A percentile compares a stretch with the other conserved stretches of the same genome.
These are phyloP conservation scores for Todiramphus saurophagus DNA, from an alignment of 2,113 vertebrate species.

Conservation along the genomic window DNA sequence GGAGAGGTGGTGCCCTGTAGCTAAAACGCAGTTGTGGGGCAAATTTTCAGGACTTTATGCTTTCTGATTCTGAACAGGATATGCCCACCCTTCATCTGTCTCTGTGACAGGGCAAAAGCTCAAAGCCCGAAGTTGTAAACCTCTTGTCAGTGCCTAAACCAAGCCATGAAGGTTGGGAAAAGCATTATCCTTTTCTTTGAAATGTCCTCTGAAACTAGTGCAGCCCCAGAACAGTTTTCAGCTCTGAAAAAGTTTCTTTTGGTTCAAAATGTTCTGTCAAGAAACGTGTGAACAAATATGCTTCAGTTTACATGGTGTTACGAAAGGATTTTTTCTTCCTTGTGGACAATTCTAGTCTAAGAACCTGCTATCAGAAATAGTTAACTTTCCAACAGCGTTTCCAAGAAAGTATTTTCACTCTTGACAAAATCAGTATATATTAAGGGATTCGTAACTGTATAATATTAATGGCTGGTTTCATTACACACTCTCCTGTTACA, in stretches of 20 bases:
- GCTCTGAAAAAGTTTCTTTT: neutral
- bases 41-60: neutral
- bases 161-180: neutral
- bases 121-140: neutral
- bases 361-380: neutral
- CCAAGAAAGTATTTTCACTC: neutral
- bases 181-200: neutral
- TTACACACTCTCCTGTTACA: constrained; percentile 17
- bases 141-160: no score
- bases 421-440: neutral
- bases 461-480: constrained; percentile 10
- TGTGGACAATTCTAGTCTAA: neutral
- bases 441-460: neutral
- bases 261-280: neutral
- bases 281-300: neutral
- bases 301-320: neutral
- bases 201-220: neutral
- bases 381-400: neutral
- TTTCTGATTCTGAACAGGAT: neutral
- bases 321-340: neutral
- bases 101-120: neutral
- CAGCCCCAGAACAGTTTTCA: neutral
- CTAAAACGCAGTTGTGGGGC: neutral
- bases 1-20: neutral
- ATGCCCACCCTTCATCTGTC: neutral